Percentiles rank a stretch among this genome's conserved stretches.
Evolutionary conservation across 30 jellyfish, hydroid and myxozoan genomes (phyloP).

Genomic region (Turritopsis rubra): DNA sequence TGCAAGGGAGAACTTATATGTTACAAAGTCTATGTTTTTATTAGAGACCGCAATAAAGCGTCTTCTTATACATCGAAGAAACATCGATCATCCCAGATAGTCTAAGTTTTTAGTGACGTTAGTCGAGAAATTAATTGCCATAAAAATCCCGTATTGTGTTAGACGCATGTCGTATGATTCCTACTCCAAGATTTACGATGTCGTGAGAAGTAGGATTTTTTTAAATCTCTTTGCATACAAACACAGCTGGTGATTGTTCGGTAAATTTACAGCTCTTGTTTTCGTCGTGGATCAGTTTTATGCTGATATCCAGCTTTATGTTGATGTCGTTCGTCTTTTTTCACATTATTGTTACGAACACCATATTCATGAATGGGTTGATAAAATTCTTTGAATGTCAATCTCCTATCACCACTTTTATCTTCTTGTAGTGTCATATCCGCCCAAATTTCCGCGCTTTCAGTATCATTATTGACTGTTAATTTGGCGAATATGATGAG

Average conservation of each 20-base stretch:
- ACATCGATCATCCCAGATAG: too few relatives aligned
- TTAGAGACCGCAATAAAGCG: too few relatives aligned
- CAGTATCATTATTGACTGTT: conserved; percentile 17
- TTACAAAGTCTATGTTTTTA: too few relatives aligned
- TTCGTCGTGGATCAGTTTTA: conserved; percentile 15
- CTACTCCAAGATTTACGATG: too few relatives aligned
- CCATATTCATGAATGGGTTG: conserved; percentile 14
- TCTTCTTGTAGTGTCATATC: conserved; percentile 2
- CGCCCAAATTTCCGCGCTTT: conserved; percentile 18
- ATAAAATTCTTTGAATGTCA: conserved; percentile 24
- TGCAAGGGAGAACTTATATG: too few relatives aligned
- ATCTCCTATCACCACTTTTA: conserved; percentile 14
- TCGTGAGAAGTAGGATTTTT: too few relatives aligned
- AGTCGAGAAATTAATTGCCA: too few relatives aligned
- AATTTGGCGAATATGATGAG: conserved; percentile 7
- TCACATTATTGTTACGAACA: neutral
- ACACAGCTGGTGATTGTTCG: neutral
- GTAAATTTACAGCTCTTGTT: neutral
- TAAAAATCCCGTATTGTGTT: too few relatives aligned
- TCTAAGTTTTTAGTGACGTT: too few relatives aligned
- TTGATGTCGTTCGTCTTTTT: conserved; percentile 18
- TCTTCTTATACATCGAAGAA: too few relatives aligned
- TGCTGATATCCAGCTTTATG: conserved; percentile 31
- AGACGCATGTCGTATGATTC: too few relatives aligned
- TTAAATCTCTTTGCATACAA: too few relatives aligned